Percentiles rank a stretch among this genome's conserved stretches.
These are phyloP conservation scores for Epirrhoe alternata DNA, from an alignment of 2,888 invertebrate species.

Conservation along the genomic window DNA sequence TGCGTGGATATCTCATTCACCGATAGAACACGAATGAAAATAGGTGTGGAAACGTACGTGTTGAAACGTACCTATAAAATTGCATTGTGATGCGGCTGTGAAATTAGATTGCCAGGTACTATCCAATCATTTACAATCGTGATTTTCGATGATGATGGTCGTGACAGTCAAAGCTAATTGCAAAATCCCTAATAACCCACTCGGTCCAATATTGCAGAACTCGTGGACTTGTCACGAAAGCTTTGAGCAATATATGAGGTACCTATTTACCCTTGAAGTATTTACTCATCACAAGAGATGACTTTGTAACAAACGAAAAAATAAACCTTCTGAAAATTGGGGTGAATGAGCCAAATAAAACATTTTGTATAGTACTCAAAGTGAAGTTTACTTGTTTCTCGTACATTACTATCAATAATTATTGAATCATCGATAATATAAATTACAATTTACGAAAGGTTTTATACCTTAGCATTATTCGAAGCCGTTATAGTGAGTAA, in stretches of 20 bases:
- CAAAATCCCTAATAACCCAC: slow-evolving; percentile 33
- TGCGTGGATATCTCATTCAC: slow-evolving; percentile 60
- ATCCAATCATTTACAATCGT: slow-evolving; percentile 73
- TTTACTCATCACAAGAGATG: background rate
- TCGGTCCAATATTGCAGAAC: slow-evolving; percentile 10
- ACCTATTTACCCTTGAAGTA: background rate
- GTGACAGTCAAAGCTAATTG: slow-evolving; percentile 58
- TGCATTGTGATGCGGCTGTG: slow-evolving; percentile 73
- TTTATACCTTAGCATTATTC: no score
- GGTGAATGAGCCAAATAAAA: no score
- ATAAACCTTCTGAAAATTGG: no score
- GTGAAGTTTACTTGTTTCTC: no score
- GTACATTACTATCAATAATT: no score
- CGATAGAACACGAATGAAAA: slow-evolving; percentile 67
- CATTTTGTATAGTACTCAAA: no score
- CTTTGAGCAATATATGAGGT: slow-evolving; percentile 2
- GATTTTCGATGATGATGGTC: slow-evolving; percentile 72
- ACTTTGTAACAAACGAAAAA: no score
- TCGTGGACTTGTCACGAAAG: slow-evolving; percentile 14
- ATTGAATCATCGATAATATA: no score
- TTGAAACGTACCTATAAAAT: slow-evolving; percentile 69
- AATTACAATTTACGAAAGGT: no score
- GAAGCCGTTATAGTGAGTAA: no score
- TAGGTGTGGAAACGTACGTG: slow-evolving; percentile 60
- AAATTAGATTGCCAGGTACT: slow-evolving; percentile 74